phyloP scores from a whole-genome alignment of 1,140 invertebrate genomes.

The Sminthurides bifidus region DNA sequence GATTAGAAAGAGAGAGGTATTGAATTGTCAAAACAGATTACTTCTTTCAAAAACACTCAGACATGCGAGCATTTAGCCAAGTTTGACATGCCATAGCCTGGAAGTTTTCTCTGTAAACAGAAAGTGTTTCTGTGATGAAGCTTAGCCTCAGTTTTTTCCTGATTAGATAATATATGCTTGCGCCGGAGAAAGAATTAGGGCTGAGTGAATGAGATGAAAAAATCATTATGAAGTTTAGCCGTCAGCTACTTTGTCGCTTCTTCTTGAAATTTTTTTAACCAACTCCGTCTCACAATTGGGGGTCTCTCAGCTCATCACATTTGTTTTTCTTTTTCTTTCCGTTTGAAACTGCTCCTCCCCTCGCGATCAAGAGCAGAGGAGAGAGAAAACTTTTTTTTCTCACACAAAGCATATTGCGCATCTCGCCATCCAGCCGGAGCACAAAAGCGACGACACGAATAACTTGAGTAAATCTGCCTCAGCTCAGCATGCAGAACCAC shows the following conservation, averaged over 20 bases:
- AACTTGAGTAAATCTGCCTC: no score
- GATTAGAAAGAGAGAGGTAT: no score
- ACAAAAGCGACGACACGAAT: no score
- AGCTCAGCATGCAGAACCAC: no score
- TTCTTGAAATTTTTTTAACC: neutral
- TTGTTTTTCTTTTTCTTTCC: neutral
- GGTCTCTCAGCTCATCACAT: constrained; percentile 2
- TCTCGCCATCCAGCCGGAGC: no score
- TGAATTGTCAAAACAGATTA: constrained; percentile 33
- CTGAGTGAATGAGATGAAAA: neutral
- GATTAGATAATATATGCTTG: no score
- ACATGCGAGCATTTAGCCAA: no score
- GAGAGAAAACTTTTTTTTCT: no score
- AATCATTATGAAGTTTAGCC: constrained; percentile 1
- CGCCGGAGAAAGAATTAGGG: neutral
- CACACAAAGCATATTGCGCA: no score
- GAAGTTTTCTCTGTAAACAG: constrained; percentile 6
- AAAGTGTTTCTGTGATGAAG: neutral
- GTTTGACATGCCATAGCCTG: no score
- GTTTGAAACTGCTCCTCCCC: no score
- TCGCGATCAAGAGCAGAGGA: no score
- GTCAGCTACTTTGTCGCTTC: constrained; percentile 8
- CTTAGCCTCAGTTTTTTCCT: constrained; percentile 24
- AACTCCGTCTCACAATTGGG: neutral
- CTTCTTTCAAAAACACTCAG: constrained; percentile 30